These are phyloP conservation scores for Pogonocherus hispidulus DNA, from an alignment of 2,888 invertebrate genomes.

Conservation along the genomic window DNA sequence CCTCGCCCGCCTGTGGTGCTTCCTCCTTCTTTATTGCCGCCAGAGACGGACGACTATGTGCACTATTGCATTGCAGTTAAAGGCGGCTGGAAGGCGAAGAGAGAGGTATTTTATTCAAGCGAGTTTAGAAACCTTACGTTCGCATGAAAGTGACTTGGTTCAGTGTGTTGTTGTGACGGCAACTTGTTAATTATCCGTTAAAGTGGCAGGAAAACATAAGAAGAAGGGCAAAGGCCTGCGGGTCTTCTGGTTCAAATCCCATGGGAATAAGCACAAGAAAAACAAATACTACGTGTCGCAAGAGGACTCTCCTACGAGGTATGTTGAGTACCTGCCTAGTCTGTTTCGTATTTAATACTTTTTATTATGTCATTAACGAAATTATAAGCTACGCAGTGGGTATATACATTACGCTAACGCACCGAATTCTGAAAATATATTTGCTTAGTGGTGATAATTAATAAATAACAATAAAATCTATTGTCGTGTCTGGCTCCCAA, in stretches of 20 bases:
- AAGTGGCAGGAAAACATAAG: constrained; percentile 41
- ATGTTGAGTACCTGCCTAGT: background rate
- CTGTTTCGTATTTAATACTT: too few species aligned
- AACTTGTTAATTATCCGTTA: constrained; percentile 17
- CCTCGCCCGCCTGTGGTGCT: background rate
- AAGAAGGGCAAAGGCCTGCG: constrained; percentile 44
- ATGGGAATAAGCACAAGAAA: constrained; percentile 48
- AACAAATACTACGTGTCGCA: constrained; percentile 50
- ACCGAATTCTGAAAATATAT: too few species aligned
- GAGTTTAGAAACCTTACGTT: constrained; percentile 8
- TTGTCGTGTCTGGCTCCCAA: too few species aligned
- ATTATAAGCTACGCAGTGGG: too few species aligned
- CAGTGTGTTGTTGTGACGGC: background rate
- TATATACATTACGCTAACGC: too few species aligned
- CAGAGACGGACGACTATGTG: background rate
- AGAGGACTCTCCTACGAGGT: constrained; percentile 37
- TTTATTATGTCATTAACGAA: too few species aligned
- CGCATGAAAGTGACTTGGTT: constrained; percentile 10
- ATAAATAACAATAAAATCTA: too few species aligned
- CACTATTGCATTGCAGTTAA: background rate
- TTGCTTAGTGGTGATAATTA: too few species aligned
- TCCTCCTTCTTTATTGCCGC: background rate
- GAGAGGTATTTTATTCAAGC: background rate
- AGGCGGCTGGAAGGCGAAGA: background rate
- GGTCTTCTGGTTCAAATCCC: constrained; percentile 47